Percentiles rank a stretch among this genome's conserved stretches.
Conservation (phyloP, 1,140 invertebrate genomes). For the Lordiphosa clarofinis region DNA sequence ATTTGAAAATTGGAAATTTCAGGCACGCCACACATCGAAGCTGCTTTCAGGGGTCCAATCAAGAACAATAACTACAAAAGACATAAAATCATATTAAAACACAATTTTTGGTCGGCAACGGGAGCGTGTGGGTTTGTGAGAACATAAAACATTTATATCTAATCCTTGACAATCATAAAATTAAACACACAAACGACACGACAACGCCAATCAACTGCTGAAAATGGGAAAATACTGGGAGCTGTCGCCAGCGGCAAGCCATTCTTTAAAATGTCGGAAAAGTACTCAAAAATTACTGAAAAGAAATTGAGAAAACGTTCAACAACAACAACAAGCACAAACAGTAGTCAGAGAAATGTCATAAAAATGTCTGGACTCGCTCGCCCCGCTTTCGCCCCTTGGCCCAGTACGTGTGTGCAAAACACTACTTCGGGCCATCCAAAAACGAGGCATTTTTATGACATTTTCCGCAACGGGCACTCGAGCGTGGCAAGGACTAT, state of each 20-base stretch:
- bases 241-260: constrained; percentile 55
- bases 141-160: constrained; percentile 77
- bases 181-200: constrained; percentile 62
- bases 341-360: constrained; percentile 72
- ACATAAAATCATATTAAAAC: constrained; percentile 78
- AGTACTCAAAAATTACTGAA: constrained; percentile 49
- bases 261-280: constrained; percentile 73
- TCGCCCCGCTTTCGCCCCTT: constrained; percentile 1
- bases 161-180: constrained; percentile 79
- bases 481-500: constrained; percentile 37
- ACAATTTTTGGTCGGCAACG: constrained; percentile 57
- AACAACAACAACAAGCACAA: constrained; percentile 18
- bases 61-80: constrained; percentile 45
- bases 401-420: constrained; percentile 53
- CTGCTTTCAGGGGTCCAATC: constrained; percentile 38
- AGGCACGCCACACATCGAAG: constrained; percentile 47
- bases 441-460: constrained; percentile 60
- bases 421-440: constrained; percentile 37
- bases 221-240: constrained; percentile 50
- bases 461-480: constrained; percentile 56
- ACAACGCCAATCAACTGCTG: constrained; percentile 44
- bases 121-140: too few species aligned
- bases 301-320: constrained; percentile 26
- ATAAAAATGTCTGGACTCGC: constrained; percentile 58
- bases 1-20: constrained; percentile 60